These are phyloP conservation scores for Protula sp. DNA, from an alignment of 2,888 invertebrate species.

Conservation along the genomic window DNA sequence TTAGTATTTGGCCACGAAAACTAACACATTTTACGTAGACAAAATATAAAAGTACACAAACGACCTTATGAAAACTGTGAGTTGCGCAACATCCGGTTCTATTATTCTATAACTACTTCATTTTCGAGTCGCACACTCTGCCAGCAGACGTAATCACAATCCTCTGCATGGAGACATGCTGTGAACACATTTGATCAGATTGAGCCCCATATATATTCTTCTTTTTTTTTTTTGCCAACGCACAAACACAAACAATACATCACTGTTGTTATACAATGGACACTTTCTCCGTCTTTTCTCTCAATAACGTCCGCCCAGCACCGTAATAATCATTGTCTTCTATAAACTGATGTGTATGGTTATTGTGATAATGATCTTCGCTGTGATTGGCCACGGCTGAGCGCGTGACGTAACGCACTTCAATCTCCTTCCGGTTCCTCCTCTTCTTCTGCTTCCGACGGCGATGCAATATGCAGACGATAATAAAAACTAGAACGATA, in stretches of 20 bases:
- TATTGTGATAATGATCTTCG: not conserved
- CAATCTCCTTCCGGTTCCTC: slow-evolving; percentile 20
- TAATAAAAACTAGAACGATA: slow-evolving; percentile 22
- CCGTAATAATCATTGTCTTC: not conserved
- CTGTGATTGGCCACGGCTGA: slow-evolving; percentile 5
- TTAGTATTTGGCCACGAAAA: too few species aligned
- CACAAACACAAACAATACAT: not conserved
- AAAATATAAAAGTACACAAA: too few species aligned
- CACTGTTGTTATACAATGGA: slow-evolving; percentile 23
- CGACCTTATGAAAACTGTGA: too few species aligned
- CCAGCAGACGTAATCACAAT: too few species aligned
- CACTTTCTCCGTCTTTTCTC: slow-evolving; percentile 26
- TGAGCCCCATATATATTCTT: too few species aligned
- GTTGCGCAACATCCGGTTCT: too few species aligned
- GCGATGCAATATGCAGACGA: slow-evolving; percentile 24
- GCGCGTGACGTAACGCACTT: slow-evolving; percentile 24
- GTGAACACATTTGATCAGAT: too few species aligned
- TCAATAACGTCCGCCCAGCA: slow-evolving; percentile 15
- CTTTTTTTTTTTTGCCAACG: too few species aligned
- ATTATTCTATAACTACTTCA: too few species aligned
- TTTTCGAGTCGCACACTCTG: too few species aligned
- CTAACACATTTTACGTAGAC: too few species aligned
- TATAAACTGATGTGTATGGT: not conserved
- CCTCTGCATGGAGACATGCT: too few species aligned
- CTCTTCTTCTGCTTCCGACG: slow-evolving; percentile 17